phyloP scores from a whole-genome alignment of 2,797 vertebrate genomes.

The Pseudochaenichthys georgianus region DNA sequence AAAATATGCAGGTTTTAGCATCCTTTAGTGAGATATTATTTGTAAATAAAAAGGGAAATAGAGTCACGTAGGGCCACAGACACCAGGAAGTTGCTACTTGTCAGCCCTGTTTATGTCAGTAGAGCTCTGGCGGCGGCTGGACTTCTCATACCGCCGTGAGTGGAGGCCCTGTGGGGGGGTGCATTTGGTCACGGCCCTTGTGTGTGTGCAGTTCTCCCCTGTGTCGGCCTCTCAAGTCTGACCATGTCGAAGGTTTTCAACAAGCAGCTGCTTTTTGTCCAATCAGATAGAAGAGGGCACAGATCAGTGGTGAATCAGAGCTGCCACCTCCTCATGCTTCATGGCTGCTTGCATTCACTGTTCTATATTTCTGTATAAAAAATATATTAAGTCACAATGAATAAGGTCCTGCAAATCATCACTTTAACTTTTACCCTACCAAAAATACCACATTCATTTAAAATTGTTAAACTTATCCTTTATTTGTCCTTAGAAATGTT shows the following conservation, averaged over 20 bases:
- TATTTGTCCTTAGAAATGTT: neutral
- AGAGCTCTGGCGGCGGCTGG: conserved; percentile 8
- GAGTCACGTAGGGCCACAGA: conserved; percentile 3
- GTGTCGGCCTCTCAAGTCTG: conserved; percentile 7
- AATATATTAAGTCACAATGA: neutral
- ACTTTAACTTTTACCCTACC: neutral
- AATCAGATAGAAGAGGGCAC: conserved; percentile 26
- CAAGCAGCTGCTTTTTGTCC: conserved; percentile 36
- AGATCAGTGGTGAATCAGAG: conserved; percentile 34
- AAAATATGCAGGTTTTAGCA: neutral
- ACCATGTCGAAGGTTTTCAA: conserved; percentile 10
- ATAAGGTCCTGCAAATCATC: neutral
- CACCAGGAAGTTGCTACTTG: conserved; percentile 26
- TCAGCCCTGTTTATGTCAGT: conserved; percentile 40
- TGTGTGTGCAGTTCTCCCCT: neutral
- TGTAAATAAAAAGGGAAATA: conserved; percentile 16
- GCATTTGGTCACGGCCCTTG: neutral
- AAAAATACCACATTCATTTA: neutral
- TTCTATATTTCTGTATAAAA: conserved; percentile 4
- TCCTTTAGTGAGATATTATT: conserved; percentile 1
- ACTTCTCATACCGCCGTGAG: neutral
- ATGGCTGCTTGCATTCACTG: neutral
- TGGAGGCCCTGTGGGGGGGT: neutral
- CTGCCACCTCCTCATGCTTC: conserved; percentile 6
- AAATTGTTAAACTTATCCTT: neutral